These are phyloP conservation scores for Chiroxiphia lanceolata DNA, from an alignment of 2,797 vertebrate genomes.

Conservation along the genomic window DNA sequence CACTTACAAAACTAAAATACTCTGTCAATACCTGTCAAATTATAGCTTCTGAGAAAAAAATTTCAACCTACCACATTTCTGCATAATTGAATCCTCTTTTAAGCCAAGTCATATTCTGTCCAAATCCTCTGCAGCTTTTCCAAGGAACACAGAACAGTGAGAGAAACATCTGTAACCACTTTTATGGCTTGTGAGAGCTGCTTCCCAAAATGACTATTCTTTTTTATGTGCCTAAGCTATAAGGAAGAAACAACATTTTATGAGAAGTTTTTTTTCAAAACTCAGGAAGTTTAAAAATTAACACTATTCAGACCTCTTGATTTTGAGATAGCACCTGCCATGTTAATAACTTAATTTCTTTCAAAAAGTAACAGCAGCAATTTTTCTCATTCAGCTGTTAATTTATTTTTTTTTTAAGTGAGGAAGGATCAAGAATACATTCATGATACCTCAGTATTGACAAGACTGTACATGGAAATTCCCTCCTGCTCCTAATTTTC, in stretches of 20 bases:
- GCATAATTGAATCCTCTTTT: conserved; percentile 73
- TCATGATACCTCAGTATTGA: not conserved
- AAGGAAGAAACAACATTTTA: not conserved
- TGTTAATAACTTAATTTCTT: not conserved
- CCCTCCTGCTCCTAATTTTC: not conserved
- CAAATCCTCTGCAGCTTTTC: conserved; percentile 71
- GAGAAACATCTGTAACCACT: conserved; percentile 60
- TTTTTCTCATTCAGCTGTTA: not conserved
- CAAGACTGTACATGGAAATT: not conserved
- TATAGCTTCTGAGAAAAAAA: not conserved
- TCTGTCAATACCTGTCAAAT: not conserved
- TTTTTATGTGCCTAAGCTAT: conserved; percentile 13
- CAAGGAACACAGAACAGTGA: conserved; percentile 61
- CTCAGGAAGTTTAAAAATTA: not conserved
- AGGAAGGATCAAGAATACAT: not conserved
- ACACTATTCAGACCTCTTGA: not conserved
- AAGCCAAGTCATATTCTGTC: conserved; percentile 69
- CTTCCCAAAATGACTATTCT: conserved; percentile 56
- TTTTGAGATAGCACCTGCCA: not conserved
- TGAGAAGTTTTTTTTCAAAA: not conserved
- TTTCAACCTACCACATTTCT: conserved; percentile 61
- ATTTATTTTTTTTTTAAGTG: not conserved
- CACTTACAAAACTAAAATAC: not conserved
- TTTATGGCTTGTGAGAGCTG: conserved; percentile 74
- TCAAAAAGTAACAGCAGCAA: not conserved